Evolutionary conservation across 2,888 invertebrate genomes (phyloP), one percentile per base, ranked within the genome.

Genomic region (Phengaris arion): DNA sequence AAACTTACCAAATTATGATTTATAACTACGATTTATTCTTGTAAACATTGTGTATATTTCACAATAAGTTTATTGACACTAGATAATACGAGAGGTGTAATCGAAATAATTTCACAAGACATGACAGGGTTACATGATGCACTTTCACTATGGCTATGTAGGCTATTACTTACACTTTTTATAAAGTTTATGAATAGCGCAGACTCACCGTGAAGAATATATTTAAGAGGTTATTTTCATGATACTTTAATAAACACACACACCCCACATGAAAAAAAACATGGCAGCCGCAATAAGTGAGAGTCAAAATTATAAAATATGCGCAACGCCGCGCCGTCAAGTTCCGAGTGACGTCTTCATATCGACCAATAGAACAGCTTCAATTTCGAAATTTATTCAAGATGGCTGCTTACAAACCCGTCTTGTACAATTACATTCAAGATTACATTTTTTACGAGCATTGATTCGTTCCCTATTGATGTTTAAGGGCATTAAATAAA

Each of bases 201-300:
- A 84, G 80, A 87, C 94, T 93, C 85, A 94, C 93, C 91, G 89
- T 88, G 89, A 87, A 83, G 83, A 87, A 85, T 90, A 85, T 90
- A 85, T 87, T 86, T 86, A 86, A 85, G 91, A 90, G 90, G 89
- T 92, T 88, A 90, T 85, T 88, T 88, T 85, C 93, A 93, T 93
- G 89, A 90, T 84, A 87, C 80, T 81, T 82, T 15, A 64, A 86
- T 88, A 88, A 86, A 90, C 87, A 92, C 90, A 91, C 89, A 91
- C 92, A 95, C 95, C 95, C 95, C 95, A 95, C 95, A 95, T 94
- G 94, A 94, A 95, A 94, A 95, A 95, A 95, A 96, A 96, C 96
- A 96, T 96, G 96, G 96, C 96, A 95, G 95, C 91, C 92, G 85
- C 85, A 87, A 87, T 85, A 85, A 90, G 86, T 85, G 87, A 85